Evolutionary conservation across 2,888 invertebrate genomes (phyloP).

Genomic region (Agriopis leucophaearia): DNA sequence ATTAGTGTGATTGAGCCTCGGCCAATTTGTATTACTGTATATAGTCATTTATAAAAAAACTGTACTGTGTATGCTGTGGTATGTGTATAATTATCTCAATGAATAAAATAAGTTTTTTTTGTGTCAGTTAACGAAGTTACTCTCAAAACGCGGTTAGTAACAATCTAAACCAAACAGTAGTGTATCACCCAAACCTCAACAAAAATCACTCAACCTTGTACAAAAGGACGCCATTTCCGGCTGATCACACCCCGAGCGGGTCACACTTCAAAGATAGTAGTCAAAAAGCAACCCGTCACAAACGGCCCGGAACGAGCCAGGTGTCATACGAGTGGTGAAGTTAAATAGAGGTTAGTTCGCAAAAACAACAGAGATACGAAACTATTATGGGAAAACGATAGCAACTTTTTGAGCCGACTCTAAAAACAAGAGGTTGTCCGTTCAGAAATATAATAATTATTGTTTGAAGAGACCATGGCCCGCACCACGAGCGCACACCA

Average conservation of each 20-base stretch:
- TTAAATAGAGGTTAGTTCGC: neutral
- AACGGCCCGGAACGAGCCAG: constrained; percentile 6
- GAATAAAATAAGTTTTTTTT: too few relatives aligned
- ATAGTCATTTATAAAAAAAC: too few relatives aligned
- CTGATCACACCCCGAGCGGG: constrained; percentile 13
- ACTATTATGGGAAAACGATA: neutral
- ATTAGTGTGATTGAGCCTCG: too few relatives aligned
- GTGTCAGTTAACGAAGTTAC: too few relatives aligned
- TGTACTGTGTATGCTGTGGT: too few relatives aligned
- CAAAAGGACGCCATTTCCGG: constrained; percentile 19
- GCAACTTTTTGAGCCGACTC: neutral
- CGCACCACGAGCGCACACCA: too few relatives aligned
- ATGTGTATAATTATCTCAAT: too few relatives aligned
- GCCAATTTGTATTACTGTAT: too few relatives aligned
- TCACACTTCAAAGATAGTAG: constrained; percentile 22
- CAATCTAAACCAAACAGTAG: neutral
- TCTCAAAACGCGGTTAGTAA: too few relatives aligned
- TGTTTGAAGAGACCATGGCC: too few relatives aligned
- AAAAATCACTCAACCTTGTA: neutral
- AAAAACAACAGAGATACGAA: neutral
- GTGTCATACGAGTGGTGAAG: constrained; percentile 5
- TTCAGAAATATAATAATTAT: too few relatives aligned
- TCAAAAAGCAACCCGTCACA: constrained; percentile 13
- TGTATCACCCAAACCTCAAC: neutral
- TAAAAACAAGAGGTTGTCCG: too few relatives aligned